phyloP scores from a whole-genome alignment of 2,888 invertebrate species.

The Oxyscelio sp. region DNA sequence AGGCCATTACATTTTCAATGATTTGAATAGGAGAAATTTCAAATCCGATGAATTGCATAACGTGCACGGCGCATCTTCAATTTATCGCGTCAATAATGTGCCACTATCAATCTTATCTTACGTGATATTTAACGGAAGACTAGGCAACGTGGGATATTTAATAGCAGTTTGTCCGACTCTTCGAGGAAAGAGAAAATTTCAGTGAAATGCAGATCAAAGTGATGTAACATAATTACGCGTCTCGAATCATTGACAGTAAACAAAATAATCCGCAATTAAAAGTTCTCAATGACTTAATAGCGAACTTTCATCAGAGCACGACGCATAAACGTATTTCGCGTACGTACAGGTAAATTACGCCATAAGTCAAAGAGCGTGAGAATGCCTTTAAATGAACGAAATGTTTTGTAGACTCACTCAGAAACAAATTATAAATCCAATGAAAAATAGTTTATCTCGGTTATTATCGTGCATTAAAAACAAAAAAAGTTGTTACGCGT shows the following conservation, averaged over 20 bases:
- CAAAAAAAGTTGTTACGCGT: too few species aligned
- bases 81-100: constrained; percentile 15
- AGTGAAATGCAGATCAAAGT: neutral
- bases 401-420: neutral
- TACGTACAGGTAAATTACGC: constrained; percentile 50
- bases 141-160: neutral
- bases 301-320: constrained; percentile 39
- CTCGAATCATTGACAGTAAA: constrained; percentile 11
- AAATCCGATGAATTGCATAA: constrained; percentile 21
- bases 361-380: constrained; percentile 60
- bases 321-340: constrained; percentile 27
- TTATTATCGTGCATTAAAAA: too few species aligned
- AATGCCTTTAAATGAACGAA: constrained; percentile 33
- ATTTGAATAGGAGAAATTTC: constrained; percentile 29
- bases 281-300: constrained; percentile 18
- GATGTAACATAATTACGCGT: neutral
- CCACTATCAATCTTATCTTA: neutral
- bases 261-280: constrained; percentile 31
- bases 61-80: constrained; percentile 1
- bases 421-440: neutral
- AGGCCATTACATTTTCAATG: constrained; percentile 8
- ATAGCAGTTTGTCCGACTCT: neutral
- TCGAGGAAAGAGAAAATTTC: neutral
- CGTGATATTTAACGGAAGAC: constrained; percentile 6
- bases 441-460: constrained; percentile 13